Percentiles rank a stretch among this genome's conserved stretches.
Evolutionary conservation across 2,797 vertebrate species (phyloP).

Genomic region (Merluccius polli): DNA sequence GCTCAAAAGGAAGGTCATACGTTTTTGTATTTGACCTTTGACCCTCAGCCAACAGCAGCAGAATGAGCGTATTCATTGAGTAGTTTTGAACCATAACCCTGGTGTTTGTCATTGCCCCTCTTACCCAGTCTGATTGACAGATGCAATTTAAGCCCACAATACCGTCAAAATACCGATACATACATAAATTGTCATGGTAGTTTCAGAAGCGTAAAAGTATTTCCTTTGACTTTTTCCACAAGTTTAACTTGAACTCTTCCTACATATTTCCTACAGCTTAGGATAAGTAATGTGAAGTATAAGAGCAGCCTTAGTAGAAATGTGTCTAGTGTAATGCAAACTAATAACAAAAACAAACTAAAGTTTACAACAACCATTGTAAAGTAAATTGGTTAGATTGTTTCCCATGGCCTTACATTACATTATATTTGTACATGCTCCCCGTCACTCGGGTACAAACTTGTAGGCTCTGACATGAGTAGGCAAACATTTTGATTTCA

Average conservation of each 20-base stretch:
- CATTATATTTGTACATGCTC: background rate
- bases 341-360: background rate
- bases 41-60: slow-evolving; percentile 40
- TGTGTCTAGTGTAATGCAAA: background rate
- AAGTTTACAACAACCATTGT: background rate
- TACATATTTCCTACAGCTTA: background rate
- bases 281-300: background rate
- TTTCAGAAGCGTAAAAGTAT: background rate
- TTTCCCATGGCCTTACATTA: background rate
- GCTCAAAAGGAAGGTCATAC: slow-evolving; percentile 21
- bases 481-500: background rate
- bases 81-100: slow-evolving; percentile 25
- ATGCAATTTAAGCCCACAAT: background rate
- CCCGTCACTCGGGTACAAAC: background rate
- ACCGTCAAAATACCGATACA: too few species aligned
- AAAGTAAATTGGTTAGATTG: background rate
- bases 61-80: slow-evolving; percentile 47
- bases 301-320: background rate
- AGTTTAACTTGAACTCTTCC: background rate
- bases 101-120: slow-evolving; percentile 41
- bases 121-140: slow-evolving; percentile 7
- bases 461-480: background rate
- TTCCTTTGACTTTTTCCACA: too few species aligned
- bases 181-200: background rate
- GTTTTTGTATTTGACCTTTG: slow-evolving; percentile 48